These are phyloP conservation scores for Trichogramma pretiosum DNA, from an alignment of 1,140 invertebrate species.

Conservation along the genomic window DNA sequence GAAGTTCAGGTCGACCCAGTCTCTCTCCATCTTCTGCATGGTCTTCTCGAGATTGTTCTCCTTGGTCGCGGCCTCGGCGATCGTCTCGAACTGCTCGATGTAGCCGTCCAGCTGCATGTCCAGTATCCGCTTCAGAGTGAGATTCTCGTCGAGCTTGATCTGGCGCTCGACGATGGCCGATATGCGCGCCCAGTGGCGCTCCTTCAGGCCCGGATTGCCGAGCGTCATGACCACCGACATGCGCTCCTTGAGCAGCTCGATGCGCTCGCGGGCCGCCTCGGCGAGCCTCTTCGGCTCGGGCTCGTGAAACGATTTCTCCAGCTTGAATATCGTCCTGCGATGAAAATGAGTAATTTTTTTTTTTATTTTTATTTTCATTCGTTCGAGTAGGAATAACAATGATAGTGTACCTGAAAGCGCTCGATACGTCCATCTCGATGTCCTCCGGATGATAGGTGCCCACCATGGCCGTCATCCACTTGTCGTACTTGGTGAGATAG, in stretches of 20 bases:
- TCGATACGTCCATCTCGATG: constrained; percentile 75
- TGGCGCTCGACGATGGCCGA: constrained; percentile 87
- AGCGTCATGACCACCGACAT: constrained; percentile 84
- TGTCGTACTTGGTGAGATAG: constrained; percentile 72
- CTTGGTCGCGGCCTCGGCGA: constrained; percentile 89
- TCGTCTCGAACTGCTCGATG: constrained; percentile 77
- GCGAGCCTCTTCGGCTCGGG: constrained; percentile 57
- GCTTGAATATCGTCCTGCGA: constrained; percentile 68
- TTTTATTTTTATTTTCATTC: not conserved
- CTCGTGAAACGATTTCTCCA: constrained; percentile 77
- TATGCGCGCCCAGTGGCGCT: constrained; percentile 88
- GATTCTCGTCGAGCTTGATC: constrained; percentile 73
- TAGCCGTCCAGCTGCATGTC: constrained; percentile 80
- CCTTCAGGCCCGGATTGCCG: constrained; percentile 87
- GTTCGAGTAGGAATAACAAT: not conserved
- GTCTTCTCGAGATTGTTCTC: constrained; percentile 86
- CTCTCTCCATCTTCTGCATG: constrained; percentile 80
- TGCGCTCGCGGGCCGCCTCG: constrained; percentile 57
- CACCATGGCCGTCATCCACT: constrained; percentile 74
- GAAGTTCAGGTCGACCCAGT: constrained; percentile 82
- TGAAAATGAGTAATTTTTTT: too few relatives aligned
- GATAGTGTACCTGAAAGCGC: constrained; percentile 60
- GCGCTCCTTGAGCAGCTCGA: constrained; percentile 81
- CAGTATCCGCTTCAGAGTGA: constrained; percentile 77
- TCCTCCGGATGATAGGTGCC: constrained; percentile 77